Conservation (phyloP, 2,113 vertebrate genomes). For the Aptenodytes forsteri region DNA sequence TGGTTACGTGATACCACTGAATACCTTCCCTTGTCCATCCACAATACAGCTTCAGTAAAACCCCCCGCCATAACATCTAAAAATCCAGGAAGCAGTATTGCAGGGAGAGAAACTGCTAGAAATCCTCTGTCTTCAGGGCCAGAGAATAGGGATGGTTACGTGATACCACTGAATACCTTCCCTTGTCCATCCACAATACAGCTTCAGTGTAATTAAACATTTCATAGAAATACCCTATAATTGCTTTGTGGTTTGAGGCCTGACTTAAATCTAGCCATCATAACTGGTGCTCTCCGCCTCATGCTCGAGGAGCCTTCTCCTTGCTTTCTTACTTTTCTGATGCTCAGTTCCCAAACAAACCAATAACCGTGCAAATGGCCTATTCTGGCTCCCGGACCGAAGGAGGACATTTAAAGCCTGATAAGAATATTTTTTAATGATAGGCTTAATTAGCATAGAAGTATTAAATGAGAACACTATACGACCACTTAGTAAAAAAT, state of each 20-base stretch:
- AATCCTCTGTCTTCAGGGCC: neutral
- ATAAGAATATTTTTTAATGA: neutral
- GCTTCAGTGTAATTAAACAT: neutral
- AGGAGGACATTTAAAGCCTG: neutral
- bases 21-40: neutral
- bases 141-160: rapidly evolving
- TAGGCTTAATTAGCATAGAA: neutral
- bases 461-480: neutral
- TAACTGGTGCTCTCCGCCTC: neutral
- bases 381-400: neutral
- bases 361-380: neutral
- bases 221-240: neutral
- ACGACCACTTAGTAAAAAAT: neutral
- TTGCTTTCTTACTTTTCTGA: neutral
- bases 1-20: neutral
- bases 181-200: neutral
- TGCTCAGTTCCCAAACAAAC: neutral
- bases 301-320: neutral
- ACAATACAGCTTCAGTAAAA: neutral
- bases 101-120: neutral
- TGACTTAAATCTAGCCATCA: neutral
- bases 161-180: neutral
- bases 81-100: neutral
- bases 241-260: neutral
- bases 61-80: neutral